phyloP scores from a whole-genome alignment of 2,888 invertebrate species.

The Hylaea fasciaria region DNA sequence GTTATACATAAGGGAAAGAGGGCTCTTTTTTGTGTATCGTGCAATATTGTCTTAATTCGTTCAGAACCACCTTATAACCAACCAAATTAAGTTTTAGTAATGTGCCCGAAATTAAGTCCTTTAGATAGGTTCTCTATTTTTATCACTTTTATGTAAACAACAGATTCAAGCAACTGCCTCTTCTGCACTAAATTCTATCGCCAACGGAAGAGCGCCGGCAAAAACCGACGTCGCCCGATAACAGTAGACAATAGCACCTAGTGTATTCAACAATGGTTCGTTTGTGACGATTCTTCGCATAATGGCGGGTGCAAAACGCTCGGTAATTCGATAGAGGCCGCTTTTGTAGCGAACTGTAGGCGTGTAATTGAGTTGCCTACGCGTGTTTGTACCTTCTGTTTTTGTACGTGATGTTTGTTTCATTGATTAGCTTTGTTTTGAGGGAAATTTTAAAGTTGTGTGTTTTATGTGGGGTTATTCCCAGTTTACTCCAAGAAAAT shows the following conservation, averaged over 20 bases:
- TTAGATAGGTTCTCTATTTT: not conserved
- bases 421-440: slow-evolving; percentile 43
- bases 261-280: slow-evolving; percentile 82
- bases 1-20: too few relatives aligned
- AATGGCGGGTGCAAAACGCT: slow-evolving; percentile 77
- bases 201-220: slow-evolving; percentile 77
- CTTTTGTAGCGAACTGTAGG: slow-evolving; percentile 79
- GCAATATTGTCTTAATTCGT: too few relatives aligned
- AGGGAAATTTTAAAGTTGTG: too few relatives aligned
- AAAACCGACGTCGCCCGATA: slow-evolving; percentile 80
- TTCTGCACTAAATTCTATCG: slow-evolving; percentile 62
- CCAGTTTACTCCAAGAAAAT: too few relatives aligned
- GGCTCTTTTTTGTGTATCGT: too few relatives aligned
- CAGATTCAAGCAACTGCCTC: slow-evolving; percentile 25
- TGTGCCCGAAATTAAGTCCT: too few relatives aligned
- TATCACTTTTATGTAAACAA: not conserved
- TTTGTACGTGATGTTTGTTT: slow-evolving; percentile 54
- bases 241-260: slow-evolving; percentile 80
- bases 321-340: slow-evolving; percentile 78
- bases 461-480: too few relatives aligned
- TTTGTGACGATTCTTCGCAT: slow-evolving; percentile 83
- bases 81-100: too few relatives aligned
- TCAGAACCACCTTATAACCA: too few relatives aligned
- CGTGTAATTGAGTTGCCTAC: slow-evolving; percentile 76
- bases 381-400: slow-evolving; percentile 61